phyloP scores from a whole-genome alignment of 1,140 invertebrate genomes.

The Callitettix versicolor region DNA sequence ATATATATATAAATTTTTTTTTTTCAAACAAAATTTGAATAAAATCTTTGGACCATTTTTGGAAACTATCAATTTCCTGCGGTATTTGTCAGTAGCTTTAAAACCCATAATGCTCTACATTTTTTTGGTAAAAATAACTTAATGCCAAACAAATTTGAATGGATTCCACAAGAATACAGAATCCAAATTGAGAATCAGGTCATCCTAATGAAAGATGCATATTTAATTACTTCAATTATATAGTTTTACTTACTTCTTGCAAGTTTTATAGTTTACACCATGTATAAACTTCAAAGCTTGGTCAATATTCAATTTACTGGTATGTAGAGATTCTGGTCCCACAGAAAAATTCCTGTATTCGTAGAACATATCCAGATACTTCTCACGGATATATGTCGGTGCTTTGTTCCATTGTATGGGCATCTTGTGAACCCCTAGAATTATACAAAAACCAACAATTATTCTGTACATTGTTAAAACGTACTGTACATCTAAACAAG shows the following conservation, averaged over 20 bases:
- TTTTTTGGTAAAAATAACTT: no score
- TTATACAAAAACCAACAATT: neutral
- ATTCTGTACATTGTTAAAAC: no score
- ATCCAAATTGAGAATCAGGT: no score
- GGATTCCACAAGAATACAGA: no score
- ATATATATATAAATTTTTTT: no score
- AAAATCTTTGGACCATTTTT: no score
- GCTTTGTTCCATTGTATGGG: constrained; percentile 67
- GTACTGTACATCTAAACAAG: no score
- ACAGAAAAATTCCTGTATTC: constrained; percentile 47
- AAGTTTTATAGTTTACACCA: constrained; percentile 58
- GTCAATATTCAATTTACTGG: constrained; percentile 60
- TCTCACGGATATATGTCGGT: constrained; percentile 50
- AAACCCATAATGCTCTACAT: no score
- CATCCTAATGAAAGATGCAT: neutral
- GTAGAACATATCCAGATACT: constrained; percentile 59
- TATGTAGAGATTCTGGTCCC: constrained; percentile 49
- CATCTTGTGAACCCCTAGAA: constrained; percentile 66
- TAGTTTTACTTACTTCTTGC: constrained; percentile 42
- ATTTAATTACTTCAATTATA: neutral
- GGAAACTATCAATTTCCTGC: neutral
- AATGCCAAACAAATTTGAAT: no score
- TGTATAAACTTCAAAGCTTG: constrained; percentile 62
- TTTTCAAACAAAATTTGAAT: neutral
- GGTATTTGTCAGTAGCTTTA: no score